A percentile compares a stretch with the other conserved stretches of the same genome.
Conservation (phyloP, 2,113 vertebrate genomes). For the Oreochromis niloticus region DNA sequence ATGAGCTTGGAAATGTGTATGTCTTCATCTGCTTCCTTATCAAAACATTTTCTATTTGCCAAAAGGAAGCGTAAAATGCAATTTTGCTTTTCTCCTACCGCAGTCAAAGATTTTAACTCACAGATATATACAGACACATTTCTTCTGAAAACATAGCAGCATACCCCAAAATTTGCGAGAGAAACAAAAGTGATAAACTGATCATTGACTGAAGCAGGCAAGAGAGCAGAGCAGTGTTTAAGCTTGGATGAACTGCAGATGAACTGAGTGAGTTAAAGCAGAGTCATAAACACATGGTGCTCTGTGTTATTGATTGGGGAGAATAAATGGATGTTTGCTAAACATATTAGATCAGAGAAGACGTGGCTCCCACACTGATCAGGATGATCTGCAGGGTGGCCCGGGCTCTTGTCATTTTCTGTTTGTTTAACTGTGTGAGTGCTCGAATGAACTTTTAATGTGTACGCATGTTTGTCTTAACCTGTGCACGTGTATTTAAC, state of each 20-base stretch:
- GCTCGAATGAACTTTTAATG: not conserved
- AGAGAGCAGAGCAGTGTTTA: constrained; percentile 9
- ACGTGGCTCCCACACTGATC: constrained; percentile 42
- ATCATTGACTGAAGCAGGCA: not conserved
- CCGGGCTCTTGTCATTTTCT: constrained; percentile 23
- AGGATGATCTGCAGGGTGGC: constrained; percentile 61
- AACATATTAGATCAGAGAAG: constrained; percentile 68
- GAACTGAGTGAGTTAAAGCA: constrained; percentile 53
- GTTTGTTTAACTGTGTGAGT: constrained; percentile 32
- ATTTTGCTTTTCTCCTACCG: constrained; percentile 32
- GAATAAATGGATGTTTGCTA: constrained; percentile 73
- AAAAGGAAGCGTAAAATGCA: constrained; percentile 36
- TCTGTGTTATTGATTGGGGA: constrained; percentile 61
- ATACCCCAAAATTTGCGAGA: not conserved
- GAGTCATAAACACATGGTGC: constrained; percentile 65
- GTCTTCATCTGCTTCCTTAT: constrained; percentile 48
- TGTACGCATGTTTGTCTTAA: not conserved
- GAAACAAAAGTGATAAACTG: constrained; percentile 14
- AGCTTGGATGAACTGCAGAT: constrained; percentile 60
- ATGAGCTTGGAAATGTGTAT: constrained; percentile 40
- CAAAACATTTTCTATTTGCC: constrained; percentile 48
- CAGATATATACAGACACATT: constrained; percentile 25
- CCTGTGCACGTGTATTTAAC: not conserved
- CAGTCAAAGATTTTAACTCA: constrained; percentile 27
- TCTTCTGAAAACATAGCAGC: constrained; percentile 36